Base-by-base conservation (phyloP, 1,140 invertebrate genomes). In the Drosophila malerkotliana region DNA sequence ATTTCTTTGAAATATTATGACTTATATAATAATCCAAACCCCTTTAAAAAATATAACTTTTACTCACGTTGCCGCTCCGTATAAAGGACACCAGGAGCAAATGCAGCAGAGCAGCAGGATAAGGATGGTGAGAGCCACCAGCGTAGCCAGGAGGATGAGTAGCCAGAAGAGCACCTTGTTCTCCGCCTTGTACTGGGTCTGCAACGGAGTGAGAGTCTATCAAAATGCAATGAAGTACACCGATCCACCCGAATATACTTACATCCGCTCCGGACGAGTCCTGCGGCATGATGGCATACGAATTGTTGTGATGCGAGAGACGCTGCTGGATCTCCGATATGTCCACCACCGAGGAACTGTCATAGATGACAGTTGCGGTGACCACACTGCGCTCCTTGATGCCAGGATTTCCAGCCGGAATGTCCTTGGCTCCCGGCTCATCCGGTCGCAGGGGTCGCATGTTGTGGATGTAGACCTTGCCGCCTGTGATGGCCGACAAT, bases 1-100 rank as follows among this genome's bases (percentile, higher is more conserved):
- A 21, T 3, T 37, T 37, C 3, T 37, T 28, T 6, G 0, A 37
- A 37, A 44, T 44, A 15, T 44, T 6, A 8, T 44, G 1, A 7
- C 2, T 7, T 18, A 0, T 12, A 15, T 12, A 57, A 18, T 1
- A 18, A 18, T 30, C 37, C 3, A 4, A 21, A 24, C 4, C 34
- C 10, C 34, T 37, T 14, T 8, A 7, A 3, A 2, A n/a, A 18
- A 3, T 1, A 1, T 1, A 4, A 4, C 2, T 0, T 51, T 10
- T 67, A 91, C 77, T 93, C 93, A 94, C 93, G 94, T 94, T n/a
- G 95, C 94, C 49, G 94, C 94, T 92, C 95, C 95, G 76, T 97
- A 97, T 53, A 96, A 93, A 3, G 96, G 96, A 92, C 97, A 97
- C 72, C 95, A 95, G 74, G 95, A 94, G 88, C 96, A 97, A 56